Conservation (phyloP, 1,140 invertebrate species). For the Micrasema longulum region DNA sequence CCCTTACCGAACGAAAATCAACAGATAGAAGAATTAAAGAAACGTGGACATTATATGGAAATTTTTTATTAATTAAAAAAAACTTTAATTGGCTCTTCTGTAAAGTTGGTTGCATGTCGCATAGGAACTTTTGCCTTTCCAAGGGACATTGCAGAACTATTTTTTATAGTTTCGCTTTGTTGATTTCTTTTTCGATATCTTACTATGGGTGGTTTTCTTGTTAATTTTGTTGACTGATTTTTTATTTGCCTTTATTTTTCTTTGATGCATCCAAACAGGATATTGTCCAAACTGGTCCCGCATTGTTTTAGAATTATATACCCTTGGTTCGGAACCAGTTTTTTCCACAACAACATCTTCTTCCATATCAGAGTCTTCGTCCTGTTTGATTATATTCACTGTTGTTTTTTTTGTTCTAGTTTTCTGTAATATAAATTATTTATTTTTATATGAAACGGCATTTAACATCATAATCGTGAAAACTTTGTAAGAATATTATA, state of each 20-base stretch:
- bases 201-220: constrained; percentile 28
- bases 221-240: constrained; percentile 13
- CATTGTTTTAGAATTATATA: constrained; percentile 72
- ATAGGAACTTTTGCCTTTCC: no score
- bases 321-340: constrained; percentile 61
- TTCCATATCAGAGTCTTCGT: constrained; percentile 56
- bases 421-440: constrained; percentile 5
- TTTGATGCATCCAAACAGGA: constrained; percentile 72
- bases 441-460: no score
- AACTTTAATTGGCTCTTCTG: no score
- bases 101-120: no score
- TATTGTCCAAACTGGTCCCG: constrained; percentile 74
- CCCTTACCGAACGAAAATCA: no score
- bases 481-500: no score
- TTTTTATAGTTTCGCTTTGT: constrained; percentile 21
- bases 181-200: constrained; percentile 30
- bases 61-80: no score
- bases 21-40: no score
- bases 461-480: no score
- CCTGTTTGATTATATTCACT: constrained; percentile 55
- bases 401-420: constrained; percentile 21
- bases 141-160: constrained; percentile 4
- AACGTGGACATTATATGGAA: no score
- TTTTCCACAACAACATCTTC: constrained; percentile 58
- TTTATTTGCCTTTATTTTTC: constrained; percentile 59